These are phyloP conservation scores for Ligdia adustata DNA, from an alignment of 2,888 invertebrate genomes.

Conservation along the genomic window DNA sequence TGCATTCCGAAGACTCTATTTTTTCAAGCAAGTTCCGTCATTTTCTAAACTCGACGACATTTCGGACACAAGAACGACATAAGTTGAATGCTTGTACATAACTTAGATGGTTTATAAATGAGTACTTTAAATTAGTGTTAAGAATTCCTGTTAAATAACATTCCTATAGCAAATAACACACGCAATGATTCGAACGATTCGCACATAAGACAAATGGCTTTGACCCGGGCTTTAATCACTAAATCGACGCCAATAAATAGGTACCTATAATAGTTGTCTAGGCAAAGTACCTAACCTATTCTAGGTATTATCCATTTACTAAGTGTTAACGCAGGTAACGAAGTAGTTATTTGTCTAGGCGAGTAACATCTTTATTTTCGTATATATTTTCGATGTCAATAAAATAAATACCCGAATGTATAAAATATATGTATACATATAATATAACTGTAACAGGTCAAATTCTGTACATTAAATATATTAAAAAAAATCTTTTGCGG, in stretches of 20 bases:
- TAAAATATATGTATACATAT: too few species aligned
- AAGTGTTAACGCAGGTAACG: slow-evolving; percentile 3
- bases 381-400: too few species aligned
- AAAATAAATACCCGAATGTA: too few species aligned
- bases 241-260: slow-evolving; percentile 28
- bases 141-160: too few species aligned
- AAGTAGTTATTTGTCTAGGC: too few species aligned
- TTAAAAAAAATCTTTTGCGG: too few species aligned
- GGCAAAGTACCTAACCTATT: too few species aligned
- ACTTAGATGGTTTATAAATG: neutral
- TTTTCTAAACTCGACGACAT: slow-evolving; percentile 18
- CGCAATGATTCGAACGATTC: slow-evolving; percentile 27
- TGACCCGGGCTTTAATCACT: slow-evolving; percentile 27
- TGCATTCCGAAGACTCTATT: too few species aligned
- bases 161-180: slow-evolving; percentile 22
- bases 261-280: too few species aligned
- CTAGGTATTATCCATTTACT: slow-evolving; percentile 6
- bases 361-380: slow-evolving; percentile 15
- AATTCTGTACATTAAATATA: too few species aligned
- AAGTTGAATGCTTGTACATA: neutral
- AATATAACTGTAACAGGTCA: too few species aligned
- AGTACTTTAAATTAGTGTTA: neutral
- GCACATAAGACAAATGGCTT: slow-evolving; percentile 22
- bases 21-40: slow-evolving; percentile 3
- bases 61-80: slow-evolving; percentile 12